Conservation (phyloP, 2,113 vertebrate genomes). For the Paraplagusia blochii region DNA sequence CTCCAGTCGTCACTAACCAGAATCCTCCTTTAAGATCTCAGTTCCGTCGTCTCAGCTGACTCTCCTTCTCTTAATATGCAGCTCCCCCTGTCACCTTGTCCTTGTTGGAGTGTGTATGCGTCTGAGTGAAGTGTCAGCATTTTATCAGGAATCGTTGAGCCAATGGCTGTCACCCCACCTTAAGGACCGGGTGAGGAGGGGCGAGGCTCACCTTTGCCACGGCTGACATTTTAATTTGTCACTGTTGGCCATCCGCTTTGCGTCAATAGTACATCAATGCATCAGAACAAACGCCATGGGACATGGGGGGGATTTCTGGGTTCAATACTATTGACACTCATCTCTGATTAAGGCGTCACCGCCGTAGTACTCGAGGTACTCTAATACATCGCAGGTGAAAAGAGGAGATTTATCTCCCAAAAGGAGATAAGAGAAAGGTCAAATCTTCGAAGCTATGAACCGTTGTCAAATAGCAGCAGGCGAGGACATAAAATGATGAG, state of each 20-base stretch:
- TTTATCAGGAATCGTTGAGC: constrained; percentile 63
- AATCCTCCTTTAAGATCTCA: constrained; percentile 35
- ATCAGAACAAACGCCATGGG: constrained; percentile 61
- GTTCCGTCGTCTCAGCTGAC: constrained; percentile 25
- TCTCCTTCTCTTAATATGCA: constrained; percentile 47
- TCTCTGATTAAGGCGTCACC: constrained; percentile 57
- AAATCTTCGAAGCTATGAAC: constrained; percentile 25
- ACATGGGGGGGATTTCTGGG: constrained; percentile 54
- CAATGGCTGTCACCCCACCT: constrained; percentile 60
- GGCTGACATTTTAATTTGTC: constrained; percentile 78
- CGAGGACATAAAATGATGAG: constrained; percentile 29
- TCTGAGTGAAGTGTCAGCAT: constrained; percentile 63
- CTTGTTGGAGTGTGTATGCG: constrained; percentile 54
- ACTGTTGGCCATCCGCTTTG: constrained; percentile 58
- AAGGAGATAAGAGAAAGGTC: constrained; percentile 41
- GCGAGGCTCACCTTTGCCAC: constrained; percentile 70
- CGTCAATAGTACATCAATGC: constrained; percentile 70
- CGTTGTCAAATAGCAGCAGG: constrained; percentile 18
- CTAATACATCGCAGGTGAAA: constrained; percentile 3
- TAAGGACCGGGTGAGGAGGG: constrained; percentile 53
- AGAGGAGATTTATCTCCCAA: constrained; percentile 13
- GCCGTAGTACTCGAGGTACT: constrained; percentile 15
- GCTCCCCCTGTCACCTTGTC: constrained; percentile 51
- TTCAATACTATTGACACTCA: constrained; percentile 65
- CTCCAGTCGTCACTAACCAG: not conserved